Percentiles rank a stretch among this genome's conserved stretches.
These are phyloP conservation scores for Lophius americanus DNA, from an alignment of 2,797 vertebrate genomes.

Conservation along the genomic window DNA sequence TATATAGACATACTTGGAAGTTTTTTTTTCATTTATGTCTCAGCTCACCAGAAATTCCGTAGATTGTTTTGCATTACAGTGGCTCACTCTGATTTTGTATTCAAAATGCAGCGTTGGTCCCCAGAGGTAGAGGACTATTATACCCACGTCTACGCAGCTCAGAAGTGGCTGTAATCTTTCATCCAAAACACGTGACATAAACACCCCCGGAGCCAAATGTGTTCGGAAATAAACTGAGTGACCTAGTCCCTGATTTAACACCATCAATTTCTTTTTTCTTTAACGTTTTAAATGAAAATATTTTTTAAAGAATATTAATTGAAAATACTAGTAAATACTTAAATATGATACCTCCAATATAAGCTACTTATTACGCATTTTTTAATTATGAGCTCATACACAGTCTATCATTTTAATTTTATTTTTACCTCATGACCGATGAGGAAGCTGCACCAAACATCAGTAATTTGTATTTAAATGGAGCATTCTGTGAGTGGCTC, in stretches of 20 bases:
- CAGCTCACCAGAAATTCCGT: neutral
- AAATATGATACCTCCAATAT: neutral
- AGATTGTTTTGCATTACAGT: slow-evolving; percentile 50
- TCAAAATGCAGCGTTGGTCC: slow-evolving; percentile 61
- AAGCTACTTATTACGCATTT: neutral
- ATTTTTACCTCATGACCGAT: neutral
- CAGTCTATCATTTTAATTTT: neutral
- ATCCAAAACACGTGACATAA: slow-evolving; percentile 67
- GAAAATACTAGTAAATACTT: neutral
- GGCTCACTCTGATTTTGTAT: slow-evolving; percentile 53
- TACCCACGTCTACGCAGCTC: slow-evolving; percentile 66
- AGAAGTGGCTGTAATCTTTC: slow-evolving; percentile 73
- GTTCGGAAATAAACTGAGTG: slow-evolving; percentile 64
- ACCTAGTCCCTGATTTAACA: slow-evolving; percentile 20
- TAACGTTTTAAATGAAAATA: too few relatives aligned
- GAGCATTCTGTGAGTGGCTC: slow-evolving; percentile 29
- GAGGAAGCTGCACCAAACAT: neutral
- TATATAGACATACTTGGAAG: slow-evolving; percentile 9
- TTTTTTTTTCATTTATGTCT: too few relatives aligned
- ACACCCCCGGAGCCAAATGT: slow-evolving; percentile 62
- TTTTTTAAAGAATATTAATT: neutral
- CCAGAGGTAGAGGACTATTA: slow-evolving; percentile 62
- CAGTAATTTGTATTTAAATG: slow-evolving; percentile 12
- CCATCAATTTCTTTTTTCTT: too few relatives aligned
- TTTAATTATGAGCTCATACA: neutral